Evolutionary conservation across 1,140 invertebrate genomes (phyloP).

Genomic region (Drosophila varians): DNA sequence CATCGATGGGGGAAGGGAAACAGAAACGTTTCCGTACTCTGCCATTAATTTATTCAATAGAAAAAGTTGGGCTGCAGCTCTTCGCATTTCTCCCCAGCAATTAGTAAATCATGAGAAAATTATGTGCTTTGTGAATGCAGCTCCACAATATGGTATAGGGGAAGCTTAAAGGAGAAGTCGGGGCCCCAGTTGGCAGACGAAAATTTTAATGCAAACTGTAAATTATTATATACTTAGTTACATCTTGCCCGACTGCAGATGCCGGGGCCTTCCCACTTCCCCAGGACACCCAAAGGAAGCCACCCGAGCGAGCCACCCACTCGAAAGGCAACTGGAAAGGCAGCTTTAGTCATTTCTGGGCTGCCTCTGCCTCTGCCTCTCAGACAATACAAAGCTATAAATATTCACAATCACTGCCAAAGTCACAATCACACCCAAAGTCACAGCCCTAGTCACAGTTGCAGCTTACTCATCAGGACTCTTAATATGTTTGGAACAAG

Average conservation of each 20-base stretch:
- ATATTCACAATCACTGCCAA: conserved; percentile 60
- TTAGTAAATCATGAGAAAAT: conserved; percentile 66
- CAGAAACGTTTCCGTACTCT: not conserved
- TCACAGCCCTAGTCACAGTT: conserved; percentile 30
- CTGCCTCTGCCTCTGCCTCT: conserved; percentile 12
- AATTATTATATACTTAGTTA: conserved; percentile 58
- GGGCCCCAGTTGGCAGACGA: conserved; percentile 31
- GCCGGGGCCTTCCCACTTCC: not conserved
- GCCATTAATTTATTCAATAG: conserved; percentile 59
- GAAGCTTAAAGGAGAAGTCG: not conserved
- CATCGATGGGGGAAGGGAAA: no score
- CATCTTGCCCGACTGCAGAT: conserved; percentile 16
- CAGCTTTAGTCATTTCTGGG: conserved; percentile 52
- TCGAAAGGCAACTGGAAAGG: conserved; percentile 14
- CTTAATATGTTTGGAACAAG: no score
- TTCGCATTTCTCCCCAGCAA: conserved; percentile 23
- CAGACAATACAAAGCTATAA: conserved; percentile 78
- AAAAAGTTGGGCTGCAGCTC: conserved; percentile 14
- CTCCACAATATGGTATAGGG: no score
- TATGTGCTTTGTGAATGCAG: conserved; percentile 38
- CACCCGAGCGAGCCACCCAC: not conserved
- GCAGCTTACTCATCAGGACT: no score
- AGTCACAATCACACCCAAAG: conserved; percentile 35
- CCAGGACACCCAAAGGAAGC: no score
- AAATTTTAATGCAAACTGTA: conserved; percentile 47